Conservation (phyloP, 2,888 invertebrate species). For the Erpobdella octoculata region DNA sequence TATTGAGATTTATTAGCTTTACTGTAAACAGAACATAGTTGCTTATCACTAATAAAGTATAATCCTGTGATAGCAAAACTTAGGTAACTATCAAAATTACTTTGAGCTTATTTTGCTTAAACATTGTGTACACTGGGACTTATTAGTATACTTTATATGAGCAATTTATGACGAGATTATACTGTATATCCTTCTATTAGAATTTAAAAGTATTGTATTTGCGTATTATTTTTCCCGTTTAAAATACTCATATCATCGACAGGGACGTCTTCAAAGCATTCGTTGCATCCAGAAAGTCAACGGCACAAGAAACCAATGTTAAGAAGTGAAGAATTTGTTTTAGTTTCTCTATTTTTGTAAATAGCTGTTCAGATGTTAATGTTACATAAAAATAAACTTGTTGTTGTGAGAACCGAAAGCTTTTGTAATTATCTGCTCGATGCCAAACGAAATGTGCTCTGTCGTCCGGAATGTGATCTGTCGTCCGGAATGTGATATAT, state of each 20-base stretch:
- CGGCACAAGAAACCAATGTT: not conserved
- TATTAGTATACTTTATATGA: not conserved
- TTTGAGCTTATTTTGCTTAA: not conserved
- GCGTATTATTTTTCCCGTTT: too few species aligned
- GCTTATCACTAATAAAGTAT: too few species aligned
- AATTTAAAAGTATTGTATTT: not conserved
- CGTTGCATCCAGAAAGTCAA: conserved; percentile 74
- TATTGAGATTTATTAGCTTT: not conserved
- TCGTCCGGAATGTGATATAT: too few species aligned
- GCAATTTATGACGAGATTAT: not conserved
- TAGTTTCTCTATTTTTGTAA: not conserved
- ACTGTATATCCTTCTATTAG: not conserved
- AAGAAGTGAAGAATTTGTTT: not conserved
- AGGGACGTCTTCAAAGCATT: conserved; percentile 84
- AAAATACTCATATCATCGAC: too few species aligned
- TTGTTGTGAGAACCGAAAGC: too few species aligned
- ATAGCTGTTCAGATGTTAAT: not conserved
- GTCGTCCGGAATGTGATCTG: too few species aligned
- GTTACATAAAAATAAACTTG: not conserved
- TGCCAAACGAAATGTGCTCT: too few species aligned
- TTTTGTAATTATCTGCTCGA: too few species aligned
- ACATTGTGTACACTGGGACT: not conserved
- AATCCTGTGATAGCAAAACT: too few species aligned
- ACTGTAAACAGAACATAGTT: too few species aligned
- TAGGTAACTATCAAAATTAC: too few species aligned